These are phyloP conservation scores for Tigriopus japonicus DNA, from an alignment of 1,140 invertebrate species.

Conservation along the genomic window DNA sequence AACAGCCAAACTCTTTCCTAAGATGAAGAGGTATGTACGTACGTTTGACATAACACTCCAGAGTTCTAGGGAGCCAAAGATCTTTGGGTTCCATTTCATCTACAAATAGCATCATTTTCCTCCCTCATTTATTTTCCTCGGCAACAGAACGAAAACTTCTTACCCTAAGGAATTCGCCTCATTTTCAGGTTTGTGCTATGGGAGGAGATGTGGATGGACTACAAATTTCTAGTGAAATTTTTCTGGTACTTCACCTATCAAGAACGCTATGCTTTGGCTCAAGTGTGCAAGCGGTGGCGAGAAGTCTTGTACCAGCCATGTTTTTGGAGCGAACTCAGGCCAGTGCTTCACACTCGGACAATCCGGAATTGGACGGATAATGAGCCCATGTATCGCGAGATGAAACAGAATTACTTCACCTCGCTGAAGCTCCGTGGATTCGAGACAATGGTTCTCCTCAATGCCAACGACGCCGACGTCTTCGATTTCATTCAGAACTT, in stretches of 20 bases:
- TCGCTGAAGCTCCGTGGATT: conserved; percentile 65
- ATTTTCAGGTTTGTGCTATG: background rate
- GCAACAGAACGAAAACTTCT: background rate
- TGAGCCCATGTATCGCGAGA: conserved; percentile 29
- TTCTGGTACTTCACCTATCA: conserved; percentile 60
- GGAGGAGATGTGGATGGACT: conserved; percentile 7
- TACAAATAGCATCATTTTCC: background rate
- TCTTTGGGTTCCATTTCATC: background rate
- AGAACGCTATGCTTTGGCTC: conserved; percentile 54
- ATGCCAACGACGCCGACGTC: conserved; percentile 70
- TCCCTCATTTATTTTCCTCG: background rate
- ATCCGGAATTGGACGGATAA: conserved; percentile 30
- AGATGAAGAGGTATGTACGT: background rate
- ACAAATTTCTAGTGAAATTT: conserved; percentile 57
- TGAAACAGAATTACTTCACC: conserved; percentile 50
- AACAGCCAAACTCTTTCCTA: background rate
- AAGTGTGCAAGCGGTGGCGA: conserved; percentile 63
- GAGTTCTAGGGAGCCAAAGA: background rate
- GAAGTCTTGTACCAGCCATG: conserved; percentile 62
- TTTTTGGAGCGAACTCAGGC: conserved; percentile 62
- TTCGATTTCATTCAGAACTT: conserved; percentile 65
- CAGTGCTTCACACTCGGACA: conserved; percentile 60
- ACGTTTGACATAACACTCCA: background rate
- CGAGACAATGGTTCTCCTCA: conserved; percentile 56
- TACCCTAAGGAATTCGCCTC: background rate